phyloP scores from a whole-genome alignment of 2,797 vertebrate species.

The Garrulus glandarius region DNA sequence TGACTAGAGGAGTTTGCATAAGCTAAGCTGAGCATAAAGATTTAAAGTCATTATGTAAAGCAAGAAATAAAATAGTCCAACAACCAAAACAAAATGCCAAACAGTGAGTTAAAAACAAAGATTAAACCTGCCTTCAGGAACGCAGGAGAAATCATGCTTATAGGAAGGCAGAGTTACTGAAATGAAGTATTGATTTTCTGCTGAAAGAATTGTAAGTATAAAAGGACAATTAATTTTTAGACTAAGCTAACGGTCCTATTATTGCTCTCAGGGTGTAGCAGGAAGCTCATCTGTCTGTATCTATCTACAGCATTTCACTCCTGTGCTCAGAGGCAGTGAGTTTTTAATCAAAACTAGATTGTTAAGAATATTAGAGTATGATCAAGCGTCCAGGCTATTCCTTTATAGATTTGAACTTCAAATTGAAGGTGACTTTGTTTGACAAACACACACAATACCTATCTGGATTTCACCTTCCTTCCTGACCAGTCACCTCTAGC shows the following conservation, averaged over 20 bases:
- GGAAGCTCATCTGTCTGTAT: not conserved
- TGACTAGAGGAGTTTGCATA: not conserved
- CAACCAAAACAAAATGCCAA: not conserved
- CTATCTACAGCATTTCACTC: not conserved
- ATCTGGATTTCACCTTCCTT: not conserved
- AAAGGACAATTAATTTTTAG: slow-evolving; percentile 47
- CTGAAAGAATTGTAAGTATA: slow-evolving; percentile 1
- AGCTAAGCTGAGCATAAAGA: not conserved
- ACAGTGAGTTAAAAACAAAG: not conserved
- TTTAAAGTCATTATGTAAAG: not conserved
- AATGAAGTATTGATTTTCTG: slow-evolving; percentile 32
- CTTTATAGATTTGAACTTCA: slow-evolving; percentile 14
- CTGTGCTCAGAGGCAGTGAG: not conserved
- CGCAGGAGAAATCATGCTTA: not conserved
- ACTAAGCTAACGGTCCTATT: not conserved
- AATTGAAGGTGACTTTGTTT: not conserved
- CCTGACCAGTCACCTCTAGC: not conserved
- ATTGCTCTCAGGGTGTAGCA: not conserved
- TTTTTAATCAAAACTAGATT: not conserved
- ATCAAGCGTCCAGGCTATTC: not conserved
- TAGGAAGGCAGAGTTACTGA: not conserved
- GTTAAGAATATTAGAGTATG: not conserved
- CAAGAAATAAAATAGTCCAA: not conserved
- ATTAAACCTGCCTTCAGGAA: not conserved
- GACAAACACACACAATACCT: not conserved